These are phyloP conservation scores for Pristionchus fissidentatus DNA, from an alignment of 2,888 invertebrate genomes.

Conservation along the genomic window DNA sequence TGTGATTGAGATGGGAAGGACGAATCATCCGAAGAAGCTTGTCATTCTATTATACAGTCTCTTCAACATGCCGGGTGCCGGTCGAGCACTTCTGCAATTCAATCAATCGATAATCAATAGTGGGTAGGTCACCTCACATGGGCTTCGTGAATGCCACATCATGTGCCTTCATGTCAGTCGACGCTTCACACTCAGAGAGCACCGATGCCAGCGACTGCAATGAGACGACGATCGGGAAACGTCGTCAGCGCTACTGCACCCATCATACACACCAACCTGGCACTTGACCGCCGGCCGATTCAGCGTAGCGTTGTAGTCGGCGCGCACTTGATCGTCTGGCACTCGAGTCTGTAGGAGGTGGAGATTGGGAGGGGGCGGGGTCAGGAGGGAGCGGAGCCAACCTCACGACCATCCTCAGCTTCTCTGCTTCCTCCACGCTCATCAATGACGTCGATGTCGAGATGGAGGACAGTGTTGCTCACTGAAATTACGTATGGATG, in stretches of 20 bases:
- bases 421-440: neutral
- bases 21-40: neutral
- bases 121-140: conserved; percentile 5
- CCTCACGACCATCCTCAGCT: neutral
- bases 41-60: neutral
- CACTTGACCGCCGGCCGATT: conserved; percentile 10
- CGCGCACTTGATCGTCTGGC: neutral
- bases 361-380: neutral
- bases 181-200: neutral
- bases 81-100: neutral
- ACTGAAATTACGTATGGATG: neutral
- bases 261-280: neutral
- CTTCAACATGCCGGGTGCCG: neutral
- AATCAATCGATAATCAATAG: neutral
- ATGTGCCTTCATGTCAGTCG: neutral
- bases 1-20: neutral
- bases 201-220: conserved; percentile 17
- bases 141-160: neutral
- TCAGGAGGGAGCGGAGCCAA: neutral
- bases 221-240: neutral
- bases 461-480: neutral
- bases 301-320: conserved; percentile 19
- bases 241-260: neutral
- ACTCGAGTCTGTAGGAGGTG: conserved; percentile 3
- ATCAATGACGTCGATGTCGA: neutral